Percentiles rank a stretch among this genome's conserved stretches.
phyloP scores from a whole-genome alignment of 2,888 invertebrate species.

The Sericinus montela region DNA sequence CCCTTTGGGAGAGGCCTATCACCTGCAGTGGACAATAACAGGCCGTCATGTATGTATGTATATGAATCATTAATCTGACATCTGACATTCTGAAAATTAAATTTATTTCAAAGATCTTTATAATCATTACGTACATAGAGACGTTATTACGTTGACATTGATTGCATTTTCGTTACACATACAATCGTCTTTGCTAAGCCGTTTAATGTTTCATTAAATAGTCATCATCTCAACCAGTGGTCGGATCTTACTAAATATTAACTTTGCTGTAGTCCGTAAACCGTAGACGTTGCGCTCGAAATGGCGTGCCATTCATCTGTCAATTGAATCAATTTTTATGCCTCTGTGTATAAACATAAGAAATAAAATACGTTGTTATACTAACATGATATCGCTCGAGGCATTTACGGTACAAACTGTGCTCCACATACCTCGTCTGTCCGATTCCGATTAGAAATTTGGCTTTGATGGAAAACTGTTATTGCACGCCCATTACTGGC shows the following conservation, averaged over 20 bases:
- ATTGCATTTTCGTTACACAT: neutral
- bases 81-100: too few species aligned
- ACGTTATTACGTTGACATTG: neutral
- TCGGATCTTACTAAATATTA: neutral
- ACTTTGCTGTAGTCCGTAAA: neutral
- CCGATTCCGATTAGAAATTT: conserved; percentile 61
- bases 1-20: too few species aligned
- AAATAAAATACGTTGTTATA: conserved; percentile 38
- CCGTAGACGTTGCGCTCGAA: conserved; percentile 2
- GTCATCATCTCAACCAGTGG: conserved; percentile 7
- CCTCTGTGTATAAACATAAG: conserved; percentile 25
- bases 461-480: conserved; percentile 67
- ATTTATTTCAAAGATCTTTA: too few species aligned
- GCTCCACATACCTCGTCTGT: conserved; percentile 54
- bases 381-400: conserved; percentile 35
- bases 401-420: conserved; percentile 55
- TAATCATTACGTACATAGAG: too few species aligned
- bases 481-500: conserved; percentile 40
- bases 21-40: too few species aligned
- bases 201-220: conserved; percentile 7
- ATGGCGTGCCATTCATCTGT: neutral
- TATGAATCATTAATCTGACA: too few species aligned
- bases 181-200: conserved; percentile 1
- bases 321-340: conserved; percentile 11
- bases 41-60: too few species aligned